A percentile compares a stretch with the other conserved stretches of the same genome.
Conservation (phyloP, 2,113 vertebrate genomes). For the Ochotona curzoniae region DNA sequence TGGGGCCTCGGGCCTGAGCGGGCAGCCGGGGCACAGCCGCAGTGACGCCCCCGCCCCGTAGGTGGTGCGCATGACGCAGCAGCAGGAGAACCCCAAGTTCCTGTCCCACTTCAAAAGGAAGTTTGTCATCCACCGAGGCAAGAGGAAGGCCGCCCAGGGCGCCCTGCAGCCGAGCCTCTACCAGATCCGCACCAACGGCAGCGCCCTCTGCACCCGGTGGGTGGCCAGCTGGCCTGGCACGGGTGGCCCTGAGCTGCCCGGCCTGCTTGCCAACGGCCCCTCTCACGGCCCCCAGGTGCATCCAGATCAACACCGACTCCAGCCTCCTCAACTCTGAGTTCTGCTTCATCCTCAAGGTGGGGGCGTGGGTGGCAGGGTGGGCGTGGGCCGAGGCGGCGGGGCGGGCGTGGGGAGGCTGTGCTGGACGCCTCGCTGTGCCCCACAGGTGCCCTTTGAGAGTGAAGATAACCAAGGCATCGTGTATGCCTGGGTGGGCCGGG, state of each 20-base stretch:
- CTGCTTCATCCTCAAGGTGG: slow-evolving; percentile 98
- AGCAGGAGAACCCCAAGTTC: slow-evolving; percentile 99
- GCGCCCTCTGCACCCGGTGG: slow-evolving; percentile 96
- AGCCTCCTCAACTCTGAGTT: slow-evolving; percentile 97
- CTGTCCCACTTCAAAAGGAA: slow-evolving; percentile 98
- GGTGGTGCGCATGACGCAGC: slow-evolving; percentile 99
- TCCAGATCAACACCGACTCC: slow-evolving; percentile 96
- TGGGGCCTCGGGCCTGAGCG: not conserved
- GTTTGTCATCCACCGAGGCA: slow-evolving; percentile 98
- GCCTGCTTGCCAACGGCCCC: not conserved
- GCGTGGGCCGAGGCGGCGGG: rapidly evolving
- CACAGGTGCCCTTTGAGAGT: slow-evolving; percentile 97
- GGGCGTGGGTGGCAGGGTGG: rapidly evolving
- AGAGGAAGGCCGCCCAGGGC: slow-evolving; percentile 90
- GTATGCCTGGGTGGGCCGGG: slow-evolving; percentile 98
- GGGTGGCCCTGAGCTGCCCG: rapidly evolving
- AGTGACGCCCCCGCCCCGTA: slow-evolving; percentile 64
- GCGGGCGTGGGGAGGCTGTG: not conserved
- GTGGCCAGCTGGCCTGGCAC: not conserved
- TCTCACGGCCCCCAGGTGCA: slow-evolving; percentile 87
- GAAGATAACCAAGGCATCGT: slow-evolving; percentile 98
- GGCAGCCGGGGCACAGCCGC: not conserved
- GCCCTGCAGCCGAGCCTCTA: slow-evolving; percentile 95
- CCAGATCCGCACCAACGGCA: slow-evolving; percentile 97
- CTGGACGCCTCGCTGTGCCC: too few relatives aligned